A percentile compares a stretch with the other conserved stretches of the same genome.
phyloP scores from a whole-genome alignment of 2,888 invertebrate genomes.

The Caenorhabditis macrosperma region DNA sequence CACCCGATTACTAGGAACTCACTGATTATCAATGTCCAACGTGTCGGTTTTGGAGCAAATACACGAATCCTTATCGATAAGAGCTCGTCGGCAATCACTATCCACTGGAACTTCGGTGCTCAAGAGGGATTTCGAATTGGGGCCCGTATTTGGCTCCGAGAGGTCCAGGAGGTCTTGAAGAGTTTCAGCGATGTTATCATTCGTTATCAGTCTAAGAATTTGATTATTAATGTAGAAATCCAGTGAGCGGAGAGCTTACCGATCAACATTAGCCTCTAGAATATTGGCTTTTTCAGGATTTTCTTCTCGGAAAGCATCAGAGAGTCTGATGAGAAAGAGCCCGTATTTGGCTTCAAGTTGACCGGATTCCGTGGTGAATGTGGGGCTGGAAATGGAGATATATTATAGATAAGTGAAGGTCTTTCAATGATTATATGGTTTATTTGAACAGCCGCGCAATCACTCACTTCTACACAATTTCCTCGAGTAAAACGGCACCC shows the following conservation, averaged over 20 bases:
- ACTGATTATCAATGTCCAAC: background rate
- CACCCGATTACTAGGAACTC: background rate
- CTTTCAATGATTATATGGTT: too few relatives aligned
- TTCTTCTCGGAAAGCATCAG: background rate
- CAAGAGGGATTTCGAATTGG: background rate
- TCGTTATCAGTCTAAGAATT: conserved; percentile 18
- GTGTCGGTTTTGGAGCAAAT: conserved; percentile 7
- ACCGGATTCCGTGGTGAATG: conserved; percentile 18
- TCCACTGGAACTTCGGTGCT: background rate
- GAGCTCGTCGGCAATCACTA: background rate
- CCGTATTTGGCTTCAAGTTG: conserved; percentile 26
- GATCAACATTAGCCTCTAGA: conserved; percentile 11
- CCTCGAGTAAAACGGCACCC: too few relatives aligned
- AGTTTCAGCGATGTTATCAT: conserved; percentile 6
- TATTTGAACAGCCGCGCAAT: too few relatives aligned
- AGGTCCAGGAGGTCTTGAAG: background rate
- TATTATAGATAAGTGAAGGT: too few relatives aligned
- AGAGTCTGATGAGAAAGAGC: conserved; percentile 9
- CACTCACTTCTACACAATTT: too few relatives aligned
- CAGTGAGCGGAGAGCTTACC: background rate
- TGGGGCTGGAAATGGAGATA: background rate
- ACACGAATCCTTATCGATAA: background rate
- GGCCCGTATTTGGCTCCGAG: too few relatives aligned
- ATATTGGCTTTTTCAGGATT: background rate
- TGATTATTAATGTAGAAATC: background rate